These are phyloP conservation scores for Platalea minor DNA, from an alignment of 2,797 vertebrate genomes.

Conservation along the genomic window DNA sequence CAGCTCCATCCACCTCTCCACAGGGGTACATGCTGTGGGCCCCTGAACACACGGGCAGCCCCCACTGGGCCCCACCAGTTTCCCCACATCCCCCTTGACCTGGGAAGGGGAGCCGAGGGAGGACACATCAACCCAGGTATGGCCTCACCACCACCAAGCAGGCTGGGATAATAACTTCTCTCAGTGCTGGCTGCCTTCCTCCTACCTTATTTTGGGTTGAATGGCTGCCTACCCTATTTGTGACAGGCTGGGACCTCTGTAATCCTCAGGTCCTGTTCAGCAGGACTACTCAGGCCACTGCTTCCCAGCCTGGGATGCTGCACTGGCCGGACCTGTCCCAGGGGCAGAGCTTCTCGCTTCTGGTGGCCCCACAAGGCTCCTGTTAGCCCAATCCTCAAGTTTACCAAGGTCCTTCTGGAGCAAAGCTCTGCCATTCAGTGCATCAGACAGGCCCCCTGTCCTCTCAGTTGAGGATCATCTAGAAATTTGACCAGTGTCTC, in stretches of 20 bases:
- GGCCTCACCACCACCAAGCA: neutral
- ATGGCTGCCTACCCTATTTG: neutral
- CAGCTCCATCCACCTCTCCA: neutral
- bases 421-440: neutral
- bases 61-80: neutral
- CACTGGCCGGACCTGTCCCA: neutral
- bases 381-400: neutral
- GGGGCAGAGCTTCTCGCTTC: neutral
- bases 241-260: neutral
- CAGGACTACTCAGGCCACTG: neutral
- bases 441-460: neutral
- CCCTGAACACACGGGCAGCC: rapidly evolving
- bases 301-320: neutral
- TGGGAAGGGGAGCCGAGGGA: neutral
- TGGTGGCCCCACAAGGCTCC: neutral
- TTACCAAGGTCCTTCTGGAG: neutral
- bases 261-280: neutral
- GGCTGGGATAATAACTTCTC: neutral
- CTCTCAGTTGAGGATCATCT: neutral
- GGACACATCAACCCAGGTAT: neutral
- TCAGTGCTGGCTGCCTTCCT: neutral
- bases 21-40: neutral
- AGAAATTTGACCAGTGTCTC: neutral
- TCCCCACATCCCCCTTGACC: neutral
- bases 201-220: neutral